phyloP scores from a whole-genome alignment of 2,888 invertebrate genomes.

The Drosophila mayaguana region DNA sequence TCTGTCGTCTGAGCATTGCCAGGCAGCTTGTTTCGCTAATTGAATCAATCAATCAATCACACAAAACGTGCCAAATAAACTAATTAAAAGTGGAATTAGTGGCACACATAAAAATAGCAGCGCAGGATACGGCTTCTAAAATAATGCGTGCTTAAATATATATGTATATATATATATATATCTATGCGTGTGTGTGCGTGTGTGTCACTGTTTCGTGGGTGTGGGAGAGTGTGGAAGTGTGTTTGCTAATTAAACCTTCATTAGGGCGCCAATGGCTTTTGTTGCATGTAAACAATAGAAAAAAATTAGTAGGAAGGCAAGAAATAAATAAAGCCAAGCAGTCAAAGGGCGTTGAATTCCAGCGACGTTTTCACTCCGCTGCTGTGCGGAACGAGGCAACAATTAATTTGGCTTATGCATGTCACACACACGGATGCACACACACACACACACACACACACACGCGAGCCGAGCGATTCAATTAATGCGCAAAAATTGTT shows the following conservation, averaged over 20 bases:
- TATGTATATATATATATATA: background rate
- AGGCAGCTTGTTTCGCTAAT: conserved; percentile 47
- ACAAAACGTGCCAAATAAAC: conserved; percentile 65
- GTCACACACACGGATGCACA: conserved; percentile 56
- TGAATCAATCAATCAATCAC: conserved; percentile 72
- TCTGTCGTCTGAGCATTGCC: conserved; percentile 1
- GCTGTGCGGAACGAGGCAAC: conserved; percentile 64
- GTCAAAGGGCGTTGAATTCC: conserved; percentile 54
- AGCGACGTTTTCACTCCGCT: conserved; percentile 30
- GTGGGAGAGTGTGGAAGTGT: conserved; percentile 27
- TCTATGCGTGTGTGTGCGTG: conserved; percentile 1
- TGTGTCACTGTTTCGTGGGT: conserved; percentile 6
- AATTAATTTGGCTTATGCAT: conserved; percentile 77
- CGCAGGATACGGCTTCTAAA: conserved; percentile 52
- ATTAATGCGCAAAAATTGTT: conserved; percentile 78
- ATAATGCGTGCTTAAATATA: conserved; percentile 11
- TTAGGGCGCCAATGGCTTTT: conserved; percentile 60
- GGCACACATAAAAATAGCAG: conserved; percentile 48
- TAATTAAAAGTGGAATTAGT: conserved; percentile 75
- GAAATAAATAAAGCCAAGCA: conserved; percentile 51
- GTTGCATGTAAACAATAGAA: conserved; percentile 68
- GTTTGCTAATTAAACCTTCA: conserved; percentile 77
- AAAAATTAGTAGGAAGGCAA: conserved; percentile 15
- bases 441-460: conserved; percentile 17
- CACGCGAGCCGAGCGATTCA: conserved; percentile 56